Evolutionary conservation across 2,888 invertebrate genomes (phyloP), one percentile per base, ranked within the genome.

Genomic region (Acrobeloides nanus): DNA sequence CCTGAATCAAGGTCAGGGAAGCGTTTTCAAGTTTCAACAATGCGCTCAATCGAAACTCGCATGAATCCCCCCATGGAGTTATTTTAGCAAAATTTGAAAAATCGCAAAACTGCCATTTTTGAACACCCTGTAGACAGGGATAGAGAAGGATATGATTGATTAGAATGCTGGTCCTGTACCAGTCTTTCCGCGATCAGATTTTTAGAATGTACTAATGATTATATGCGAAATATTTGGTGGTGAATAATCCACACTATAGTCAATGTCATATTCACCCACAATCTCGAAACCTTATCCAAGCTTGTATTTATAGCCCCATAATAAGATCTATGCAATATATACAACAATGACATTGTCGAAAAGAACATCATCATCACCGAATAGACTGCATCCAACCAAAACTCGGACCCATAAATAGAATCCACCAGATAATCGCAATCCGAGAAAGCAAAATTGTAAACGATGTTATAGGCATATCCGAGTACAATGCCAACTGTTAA

Each of bases 381-480:
- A 51, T 66, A 66, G 38, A 57, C 47, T 7, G 57, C 52, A 38
- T 66, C 65, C 21, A 66, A 48, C 50, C 57, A 62, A 18, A 65
- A 40, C 43, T 67, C 67, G 4, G 42, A 21, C 1, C 53, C 51
- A 49, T 66, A 57, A 15, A 64, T 53, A 10, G 64, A 57, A 48
- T 65, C 65, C 24, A 51, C 57, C 24, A 51, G 57, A 24, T 32
- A 29, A 27, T 51, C 51, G 29, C 51, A 51, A 38, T 57, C 45
- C 26, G 25, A 27, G 25, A 59, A 53, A 2, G 66, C 59, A 34
- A 64, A 65, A 38, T 68, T 62, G 55, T 62, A 67, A 1, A 67
- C 53, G 33, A 70, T 61, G 43, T 68, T 67, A 46, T 70, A 70
- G 21, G 68, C 58, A 44, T 71, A 70, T 20, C 70, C 70, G 17